Percentiles rank a stretch among this genome's conserved stretches.
Evolutionary conservation across 2,113 vertebrate genomes (phyloP).

Genomic region (Mola mola): DNA sequence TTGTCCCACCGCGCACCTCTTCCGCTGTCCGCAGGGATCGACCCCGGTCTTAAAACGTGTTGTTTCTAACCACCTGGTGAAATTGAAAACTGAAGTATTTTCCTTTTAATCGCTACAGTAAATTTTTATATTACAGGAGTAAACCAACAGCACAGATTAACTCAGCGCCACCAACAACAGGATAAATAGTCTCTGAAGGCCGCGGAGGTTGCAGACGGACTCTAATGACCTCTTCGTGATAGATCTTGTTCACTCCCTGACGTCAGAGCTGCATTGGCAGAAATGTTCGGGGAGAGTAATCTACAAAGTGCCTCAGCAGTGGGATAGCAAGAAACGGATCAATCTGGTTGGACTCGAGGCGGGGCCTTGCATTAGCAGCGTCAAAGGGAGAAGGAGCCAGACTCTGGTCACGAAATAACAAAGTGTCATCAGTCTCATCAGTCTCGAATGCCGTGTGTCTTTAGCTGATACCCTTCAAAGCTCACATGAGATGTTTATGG

Average conservation of each 20-base stretch:
- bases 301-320: not conserved
- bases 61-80: not conserved
- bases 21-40: not conserved
- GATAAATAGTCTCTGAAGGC: not conserved
- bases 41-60: not conserved
- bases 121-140: not conserved
- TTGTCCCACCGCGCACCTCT: constrained; percentile 5
- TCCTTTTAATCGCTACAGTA: not conserved
- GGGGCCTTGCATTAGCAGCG: not conserved
- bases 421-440: not conserved
- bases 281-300: constrained; percentile 17
- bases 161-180: not conserved
- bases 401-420: not conserved
- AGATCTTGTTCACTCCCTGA: constrained; percentile 44
- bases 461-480: constrained; percentile 38
- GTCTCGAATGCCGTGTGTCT: constrained; percentile 6
- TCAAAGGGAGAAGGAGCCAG: not conserved
- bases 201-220: constrained; percentile 10
- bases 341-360: constrained; percentile 6
- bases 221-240: constrained; percentile 50
- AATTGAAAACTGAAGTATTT: too few species aligned
- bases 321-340: constrained; percentile 14
- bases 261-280: constrained; percentile 16
- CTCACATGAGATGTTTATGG: constrained; percentile 46
- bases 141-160: not conserved